These are phyloP conservation scores for Aethes cnicana DNA, from an alignment of 2,888 invertebrate species.

Conservation along the genomic window DNA sequence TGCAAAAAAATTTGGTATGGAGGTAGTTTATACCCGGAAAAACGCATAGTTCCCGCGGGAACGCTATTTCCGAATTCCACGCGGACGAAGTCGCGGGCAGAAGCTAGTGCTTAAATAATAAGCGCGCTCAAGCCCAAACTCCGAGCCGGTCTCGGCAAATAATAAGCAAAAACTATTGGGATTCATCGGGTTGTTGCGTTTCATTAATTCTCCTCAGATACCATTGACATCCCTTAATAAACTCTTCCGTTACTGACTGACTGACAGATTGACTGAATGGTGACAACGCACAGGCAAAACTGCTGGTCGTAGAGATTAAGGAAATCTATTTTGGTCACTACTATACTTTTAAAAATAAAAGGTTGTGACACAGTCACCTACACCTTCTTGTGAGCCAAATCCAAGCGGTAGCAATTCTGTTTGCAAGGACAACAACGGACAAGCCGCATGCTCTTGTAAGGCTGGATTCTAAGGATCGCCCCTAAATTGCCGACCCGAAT, in stretches of 20 bases:
- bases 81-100: not conserved
- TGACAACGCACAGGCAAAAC: no score
- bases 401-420: slow-evolving; percentile 88
- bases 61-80: not conserved
- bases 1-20: no score
- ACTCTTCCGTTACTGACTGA: no score
- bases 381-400: slow-evolving; percentile 84
- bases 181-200: slow-evolving; percentile 51
- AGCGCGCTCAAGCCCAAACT: slow-evolving; percentile 3
- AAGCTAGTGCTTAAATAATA: slow-evolving; percentile 7
- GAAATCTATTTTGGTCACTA: no score
- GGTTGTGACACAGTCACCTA: slow-evolving; percentile 51
- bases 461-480: slow-evolving; percentile 86
- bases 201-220: no score
- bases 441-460: slow-evolving; percentile 84
- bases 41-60: no score
- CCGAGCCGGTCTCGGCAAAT: slow-evolving; percentile 7
- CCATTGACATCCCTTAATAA: no score
- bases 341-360: no score
- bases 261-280: no score
- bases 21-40: no score
- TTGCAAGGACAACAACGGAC: slow-evolving; percentile 82
- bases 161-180: slow-evolving; percentile 37
- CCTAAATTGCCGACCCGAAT: slow-evolving; percentile 89
- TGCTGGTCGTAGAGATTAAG: no score